These are phyloP conservation scores for Pleuronectes platessa DNA, from an alignment of 2,113 vertebrate genomes.

Conservation along the genomic window DNA sequence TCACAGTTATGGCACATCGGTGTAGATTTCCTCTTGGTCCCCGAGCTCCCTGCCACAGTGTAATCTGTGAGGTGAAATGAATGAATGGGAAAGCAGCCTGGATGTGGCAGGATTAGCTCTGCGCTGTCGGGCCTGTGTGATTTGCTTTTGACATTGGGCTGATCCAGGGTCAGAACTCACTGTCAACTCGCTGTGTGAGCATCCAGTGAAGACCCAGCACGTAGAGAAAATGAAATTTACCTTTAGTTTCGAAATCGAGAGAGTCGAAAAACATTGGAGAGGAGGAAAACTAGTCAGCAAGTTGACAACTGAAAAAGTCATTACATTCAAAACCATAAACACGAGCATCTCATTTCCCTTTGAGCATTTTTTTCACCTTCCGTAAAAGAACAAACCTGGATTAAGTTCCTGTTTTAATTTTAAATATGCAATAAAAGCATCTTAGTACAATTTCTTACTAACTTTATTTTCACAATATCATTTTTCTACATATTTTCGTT, in stretches of 20 bases:
- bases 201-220: background rate
- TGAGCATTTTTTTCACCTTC: slow-evolving; percentile 28
- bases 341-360: slow-evolving; percentile 51
- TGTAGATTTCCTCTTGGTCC: slow-evolving; percentile 14
- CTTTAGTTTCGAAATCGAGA: slow-evolving; percentile 18
- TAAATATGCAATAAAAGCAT: too few relatives aligned
- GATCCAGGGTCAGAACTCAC: slow-evolving; percentile 55
- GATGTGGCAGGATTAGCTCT: slow-evolving; percentile 64
- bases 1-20: slow-evolving; percentile 34
- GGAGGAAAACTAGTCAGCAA: background rate
- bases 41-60: slow-evolving; percentile 28
- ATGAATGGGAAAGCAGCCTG: slow-evolving; percentile 57
- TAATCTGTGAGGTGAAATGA: slow-evolving; percentile 64
- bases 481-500: background rate
- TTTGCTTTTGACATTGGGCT: slow-evolving; percentile 71
- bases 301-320: slow-evolving; percentile 1
- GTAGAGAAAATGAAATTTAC: background rate
- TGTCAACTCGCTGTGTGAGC: slow-evolving; percentile 49
- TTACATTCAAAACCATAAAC: slow-evolving; percentile 58
- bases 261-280: too few relatives aligned
- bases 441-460: too few relatives aligned
- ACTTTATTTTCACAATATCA: background rate
- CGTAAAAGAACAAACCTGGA: background rate
- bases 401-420: too few relatives aligned
- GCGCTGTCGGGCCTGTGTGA: slow-evolving; percentile 43